Base-by-base conservation (phyloP, 2,113 vertebrate species). In the Aldabrachelys gigantea region DNA sequence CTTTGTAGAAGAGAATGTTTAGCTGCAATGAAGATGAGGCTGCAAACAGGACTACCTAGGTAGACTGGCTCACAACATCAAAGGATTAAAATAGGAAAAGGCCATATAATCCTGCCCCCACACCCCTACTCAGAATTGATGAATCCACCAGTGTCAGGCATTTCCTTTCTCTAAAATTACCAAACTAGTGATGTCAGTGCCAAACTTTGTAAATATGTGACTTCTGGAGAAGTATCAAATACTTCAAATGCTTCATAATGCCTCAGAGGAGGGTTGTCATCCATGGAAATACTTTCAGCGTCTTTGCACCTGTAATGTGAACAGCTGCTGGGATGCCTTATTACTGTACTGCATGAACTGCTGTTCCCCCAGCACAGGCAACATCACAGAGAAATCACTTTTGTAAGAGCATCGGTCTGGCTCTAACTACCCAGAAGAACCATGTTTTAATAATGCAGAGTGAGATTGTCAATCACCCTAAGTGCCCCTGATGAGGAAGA, bases 61-160 rank as follows among this genome's bases (percentile, higher is more conserved):
- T 79, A 25, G 88, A 59, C 12, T 2, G 5, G 14, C 25, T 81
- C 44, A 88, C 86, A 13, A 56, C 8, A 76, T 11, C 22, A 81
- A 35, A 35, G 14, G 72, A 49, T 91, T 95, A 89, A 93, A 95
- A 85, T 1, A 90, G 52, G 92, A 90, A 92, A 59, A 85, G 84
- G 47, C 31, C 1, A 10, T 0, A n/a, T 8, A n/a, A 38, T 72
- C n/a, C 35, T 17, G 16, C 12, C 35, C 29, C 11, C 54, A 50
- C 14, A 5, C 17, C 52, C 52, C 52, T 53, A 35, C 14, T 14
- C 62, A 6, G 10, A 9, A n/a, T 80, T 86, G 12, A 56, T 89
- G 14, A 93, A 47, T 69, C 75, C 8, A 82, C 14, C 22, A 72
- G 21, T 3, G 21, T 84, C 86, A 86, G 7, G 44, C 10, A 85